Evolutionary conservation across 2,797 vertebrate species (phyloP).

Genomic region (Eulemur coronatus): DNA sequence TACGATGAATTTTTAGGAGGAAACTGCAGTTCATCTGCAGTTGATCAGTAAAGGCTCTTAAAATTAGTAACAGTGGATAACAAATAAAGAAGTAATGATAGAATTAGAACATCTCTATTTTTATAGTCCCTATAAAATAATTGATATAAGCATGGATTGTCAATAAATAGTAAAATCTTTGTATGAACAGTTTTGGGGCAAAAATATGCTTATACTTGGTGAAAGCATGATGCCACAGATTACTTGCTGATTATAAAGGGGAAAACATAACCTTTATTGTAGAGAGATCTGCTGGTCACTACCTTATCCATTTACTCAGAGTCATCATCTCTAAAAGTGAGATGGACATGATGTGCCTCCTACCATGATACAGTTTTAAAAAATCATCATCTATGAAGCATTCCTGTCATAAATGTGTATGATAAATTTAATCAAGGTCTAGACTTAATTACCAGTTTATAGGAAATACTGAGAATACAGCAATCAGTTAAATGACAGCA

Average conservation of each 20-base stretch:
- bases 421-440: not conserved
- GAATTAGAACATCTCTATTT: not conserved
- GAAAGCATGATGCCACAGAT: not conserved
- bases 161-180: not conserved
- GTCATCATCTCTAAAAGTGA: not conserved
- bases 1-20: not conserved
- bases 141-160: not conserved
- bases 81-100: not conserved
- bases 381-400: not conserved
- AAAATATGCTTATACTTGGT: not conserved
- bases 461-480: not conserved
- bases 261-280: not conserved
- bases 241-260: not conserved
- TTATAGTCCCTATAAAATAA: not conserved
- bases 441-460: not conserved
- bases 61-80: not conserved
- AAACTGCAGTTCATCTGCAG: not conserved
- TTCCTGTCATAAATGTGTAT: not conserved
- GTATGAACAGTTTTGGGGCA: not conserved
- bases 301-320: not conserved
- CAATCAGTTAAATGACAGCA: not conserved
- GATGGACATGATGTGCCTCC: not conserved
- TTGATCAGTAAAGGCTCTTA: not conserved
- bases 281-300: not conserved
- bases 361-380: not conserved